Evolutionary conservation across 2,888 invertebrate genomes (phyloP).

Genomic region (Apamea monoglypha): DNA sequence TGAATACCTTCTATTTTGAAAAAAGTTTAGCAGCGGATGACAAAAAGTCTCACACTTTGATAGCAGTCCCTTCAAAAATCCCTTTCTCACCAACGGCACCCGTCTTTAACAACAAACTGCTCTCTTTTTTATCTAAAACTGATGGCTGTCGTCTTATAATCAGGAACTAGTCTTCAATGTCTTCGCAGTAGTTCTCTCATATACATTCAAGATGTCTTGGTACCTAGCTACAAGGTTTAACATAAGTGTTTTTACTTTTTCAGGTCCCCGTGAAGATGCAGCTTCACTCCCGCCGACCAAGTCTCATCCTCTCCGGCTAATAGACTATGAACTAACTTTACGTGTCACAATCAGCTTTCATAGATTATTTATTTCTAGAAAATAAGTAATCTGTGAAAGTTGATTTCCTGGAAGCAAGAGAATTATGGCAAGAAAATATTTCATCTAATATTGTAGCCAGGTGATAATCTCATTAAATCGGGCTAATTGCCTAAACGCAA

Average conservation of each 20-base stretch:
- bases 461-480: slow-evolving; percentile 11
- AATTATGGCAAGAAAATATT: neutral
- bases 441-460: neutral
- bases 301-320: neutral
- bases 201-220: neutral
- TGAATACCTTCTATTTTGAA: no score
- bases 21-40: no score
- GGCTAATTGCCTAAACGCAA: slow-evolving; percentile 6
- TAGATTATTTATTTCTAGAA: slow-evolving; percentile 27
- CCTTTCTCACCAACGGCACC: neutral
- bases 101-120: neutral
- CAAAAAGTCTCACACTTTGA: no score
- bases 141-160: neutral
- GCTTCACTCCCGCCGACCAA: neutral
- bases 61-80: neutral
- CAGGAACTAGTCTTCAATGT: neutral
- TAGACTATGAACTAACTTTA: neutral
- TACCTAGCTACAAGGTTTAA: neutral
- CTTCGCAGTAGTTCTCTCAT: neutral
- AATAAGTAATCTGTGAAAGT: slow-evolving; percentile 48
- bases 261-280: slow-evolving; percentile 14
- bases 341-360: slow-evolving; percentile 34
- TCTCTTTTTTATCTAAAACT: neutral
- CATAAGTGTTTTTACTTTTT: neutral
- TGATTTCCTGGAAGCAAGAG: neutral